A percentile compares a stretch with the other conserved stretches of the same genome.
Conservation (phyloP, 2,113 vertebrate genomes). For the Melanerpes formicivorus region DNA sequence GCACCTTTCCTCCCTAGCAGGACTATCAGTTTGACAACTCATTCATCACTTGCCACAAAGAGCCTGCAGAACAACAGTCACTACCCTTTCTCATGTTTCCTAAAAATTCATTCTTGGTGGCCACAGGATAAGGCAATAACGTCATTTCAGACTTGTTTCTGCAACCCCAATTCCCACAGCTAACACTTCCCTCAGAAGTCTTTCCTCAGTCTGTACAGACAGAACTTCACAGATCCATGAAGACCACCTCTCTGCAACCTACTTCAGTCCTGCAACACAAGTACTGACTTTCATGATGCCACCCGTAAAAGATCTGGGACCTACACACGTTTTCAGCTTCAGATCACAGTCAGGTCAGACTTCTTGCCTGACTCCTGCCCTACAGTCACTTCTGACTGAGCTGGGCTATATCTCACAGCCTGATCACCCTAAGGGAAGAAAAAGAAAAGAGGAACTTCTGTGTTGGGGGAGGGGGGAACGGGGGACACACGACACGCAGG, state of each 20-base stretch:
- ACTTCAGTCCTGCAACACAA: not conserved
- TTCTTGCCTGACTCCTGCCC: not conserved
- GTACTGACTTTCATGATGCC: not conserved
- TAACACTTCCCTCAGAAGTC: not conserved
- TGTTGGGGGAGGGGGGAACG: no score
- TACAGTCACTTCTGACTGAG: not conserved
- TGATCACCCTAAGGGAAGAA: rapidly evolving
- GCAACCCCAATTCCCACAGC: not conserved
- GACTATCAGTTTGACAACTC: not conserved
- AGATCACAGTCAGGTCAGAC: not conserved
- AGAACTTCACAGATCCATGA: not conserved
- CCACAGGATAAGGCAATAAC: not conserved
- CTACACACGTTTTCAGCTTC: not conserved
- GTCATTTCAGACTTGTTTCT: not conserved
- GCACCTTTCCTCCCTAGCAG: not conserved
- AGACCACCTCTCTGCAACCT: no score
- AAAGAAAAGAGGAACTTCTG: constrained; percentile 33
- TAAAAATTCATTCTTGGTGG: not conserved
- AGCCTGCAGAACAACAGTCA: not conserved
- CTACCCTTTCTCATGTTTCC: not conserved
- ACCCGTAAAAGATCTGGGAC: not conserved
- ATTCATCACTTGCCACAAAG: not conserved
- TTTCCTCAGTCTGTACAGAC: not conserved
- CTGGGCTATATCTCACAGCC: not conserved
- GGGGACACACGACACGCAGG: no score